A percentile compares a stretch with the other conserved stretches of the same genome.
Evolutionary conservation across 2,888 invertebrate species (phyloP).

Genomic region (Drosophila macrothrix): DNA sequence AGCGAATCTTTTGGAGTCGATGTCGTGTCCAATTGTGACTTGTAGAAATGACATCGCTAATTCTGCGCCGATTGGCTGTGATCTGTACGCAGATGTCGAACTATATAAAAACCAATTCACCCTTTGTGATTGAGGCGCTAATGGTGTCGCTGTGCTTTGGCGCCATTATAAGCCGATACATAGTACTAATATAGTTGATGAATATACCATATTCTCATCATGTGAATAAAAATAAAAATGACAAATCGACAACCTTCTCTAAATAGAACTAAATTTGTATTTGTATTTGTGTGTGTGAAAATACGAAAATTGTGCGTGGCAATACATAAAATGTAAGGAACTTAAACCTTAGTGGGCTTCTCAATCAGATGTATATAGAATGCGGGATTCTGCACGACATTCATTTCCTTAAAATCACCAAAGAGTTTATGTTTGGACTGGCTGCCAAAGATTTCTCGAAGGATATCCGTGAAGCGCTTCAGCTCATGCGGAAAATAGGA

Average conservation of each 20-base stretch:
- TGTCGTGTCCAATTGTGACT: constrained; percentile 25
- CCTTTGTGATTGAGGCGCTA: constrained; percentile 79
- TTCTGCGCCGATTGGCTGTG: constrained; percentile 61
- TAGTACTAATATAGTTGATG: constrained; percentile 53
- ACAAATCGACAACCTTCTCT: constrained; percentile 27
- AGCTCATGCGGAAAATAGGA: constrained; percentile 95
- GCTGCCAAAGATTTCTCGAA: constrained; percentile 89
- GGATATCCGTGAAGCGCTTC: constrained; percentile 89
- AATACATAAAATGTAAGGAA: constrained; percentile 8
- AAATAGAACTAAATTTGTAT: constrained; percentile 54
- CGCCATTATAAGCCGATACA: constrained; percentile 77
- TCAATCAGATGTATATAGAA: constrained; percentile 94
- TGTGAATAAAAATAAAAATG: constrained; percentile 37
- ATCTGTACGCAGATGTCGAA: constrained; percentile 70
- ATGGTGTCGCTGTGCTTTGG: constrained; percentile 80
- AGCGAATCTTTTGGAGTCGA: constrained; percentile 40
- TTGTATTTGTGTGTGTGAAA: constrained; percentile 52
- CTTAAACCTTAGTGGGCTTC: constrained; percentile 85
- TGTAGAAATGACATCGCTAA: constrained; percentile 65
- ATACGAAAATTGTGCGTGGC: constrained; percentile 31
- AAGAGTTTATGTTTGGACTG: constrained; percentile 89
- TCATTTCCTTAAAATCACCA: constrained; percentile 92
- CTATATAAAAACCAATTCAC: constrained; percentile 78
- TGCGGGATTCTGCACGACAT: constrained; percentile 88
- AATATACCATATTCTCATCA: constrained; percentile 7